Percentiles rank a stretch among this genome's conserved stretches.
phyloP scores from a whole-genome alignment of 2,888 invertebrate genomes.

The Abscondita cerata region DNA sequence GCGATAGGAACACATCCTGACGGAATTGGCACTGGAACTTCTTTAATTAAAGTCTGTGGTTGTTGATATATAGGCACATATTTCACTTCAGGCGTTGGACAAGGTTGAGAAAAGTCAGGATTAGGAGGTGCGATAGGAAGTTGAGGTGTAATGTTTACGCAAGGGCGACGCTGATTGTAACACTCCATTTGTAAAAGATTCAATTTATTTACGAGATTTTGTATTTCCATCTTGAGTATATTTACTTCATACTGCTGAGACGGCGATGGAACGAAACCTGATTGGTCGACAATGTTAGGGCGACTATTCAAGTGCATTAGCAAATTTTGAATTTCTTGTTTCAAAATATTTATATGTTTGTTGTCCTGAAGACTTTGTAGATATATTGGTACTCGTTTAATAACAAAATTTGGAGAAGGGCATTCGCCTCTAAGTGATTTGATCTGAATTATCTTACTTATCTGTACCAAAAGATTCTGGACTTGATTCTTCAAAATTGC shows the following conservation, averaged over 20 bases:
- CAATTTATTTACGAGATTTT: too few species aligned
- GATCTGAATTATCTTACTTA: too few species aligned
- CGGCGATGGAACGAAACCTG: too few species aligned
- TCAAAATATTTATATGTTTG: neutral
- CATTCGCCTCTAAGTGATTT: too few species aligned
- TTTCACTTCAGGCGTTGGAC: neutral
- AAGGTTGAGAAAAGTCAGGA: neutral
- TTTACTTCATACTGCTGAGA: too few species aligned
- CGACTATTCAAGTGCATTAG: neutral
- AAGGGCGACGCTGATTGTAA: neutral
- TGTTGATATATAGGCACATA: neutral
- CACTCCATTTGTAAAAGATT: too few species aligned
- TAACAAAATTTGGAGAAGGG: constrained; percentile 11
- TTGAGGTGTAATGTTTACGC: constrained; percentile 8
- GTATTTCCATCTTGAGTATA: too few species aligned
- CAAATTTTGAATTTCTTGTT: neutral
- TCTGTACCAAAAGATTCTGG: too few species aligned
- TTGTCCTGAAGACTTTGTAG: neutral
- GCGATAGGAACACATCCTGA: constrained; percentile 11
- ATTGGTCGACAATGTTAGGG: too few species aligned
- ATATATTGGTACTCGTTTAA: neutral
- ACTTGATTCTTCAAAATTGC: too few species aligned
- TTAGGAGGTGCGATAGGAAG: neutral
- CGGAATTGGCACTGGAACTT: constrained; percentile 6
- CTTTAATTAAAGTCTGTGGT: constrained; percentile 1